Evolutionary conservation across 1,140 invertebrate species (phyloP).

Genomic region (Bactericera cockerelli): DNA sequence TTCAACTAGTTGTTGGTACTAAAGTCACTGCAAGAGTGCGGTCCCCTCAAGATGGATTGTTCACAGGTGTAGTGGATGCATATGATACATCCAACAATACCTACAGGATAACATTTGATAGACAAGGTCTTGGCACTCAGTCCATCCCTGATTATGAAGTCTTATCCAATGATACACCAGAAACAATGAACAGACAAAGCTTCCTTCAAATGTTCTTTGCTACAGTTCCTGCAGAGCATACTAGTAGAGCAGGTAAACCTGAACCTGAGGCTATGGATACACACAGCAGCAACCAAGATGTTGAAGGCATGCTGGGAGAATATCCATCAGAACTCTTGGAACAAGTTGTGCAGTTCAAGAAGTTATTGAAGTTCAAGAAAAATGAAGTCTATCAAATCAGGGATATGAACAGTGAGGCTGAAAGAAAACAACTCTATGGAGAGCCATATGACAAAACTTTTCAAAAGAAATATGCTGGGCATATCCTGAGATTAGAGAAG

Average conservation of each 20-base stretch:
- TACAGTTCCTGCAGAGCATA: conserved; percentile 25
- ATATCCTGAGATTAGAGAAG: conserved; percentile 79
- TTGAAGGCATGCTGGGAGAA: conserved; percentile 11
- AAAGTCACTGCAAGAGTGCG: conserved; percentile 85
- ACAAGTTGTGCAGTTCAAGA: conserved; percentile 47
- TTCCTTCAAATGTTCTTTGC: conserved; percentile 71
- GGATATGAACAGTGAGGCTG: conserved; percentile 81
- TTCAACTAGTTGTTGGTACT: conserved; percentile 90
- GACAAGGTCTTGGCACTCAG: conserved; percentile 81
- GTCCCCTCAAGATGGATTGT: conserved; percentile 90
- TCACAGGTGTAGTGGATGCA: conserved; percentile 90
- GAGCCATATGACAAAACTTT: conserved; percentile 66
- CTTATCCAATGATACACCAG: conserved; percentile 76
- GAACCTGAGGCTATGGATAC: conserved; percentile 9
- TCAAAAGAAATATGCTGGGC: conserved; percentile 72
- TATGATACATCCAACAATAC: conserved; percentile 94
- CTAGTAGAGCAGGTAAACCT: conserved; percentile 14
- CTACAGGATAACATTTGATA: conserved; percentile 94
- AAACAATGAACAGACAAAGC: conserved; percentile 74
- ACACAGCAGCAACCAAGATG: neutral
- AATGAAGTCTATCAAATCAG: conserved; percentile 62
- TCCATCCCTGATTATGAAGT: conserved; percentile 96
- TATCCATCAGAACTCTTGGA: conserved; percentile 16
- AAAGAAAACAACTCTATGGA: conserved; percentile 66
- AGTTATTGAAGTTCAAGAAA: conserved; percentile 70